Evolutionary conservation across 2,888 invertebrate genomes (phyloP).

Genomic region (Drosophila nr. perissopoda): DNA sequence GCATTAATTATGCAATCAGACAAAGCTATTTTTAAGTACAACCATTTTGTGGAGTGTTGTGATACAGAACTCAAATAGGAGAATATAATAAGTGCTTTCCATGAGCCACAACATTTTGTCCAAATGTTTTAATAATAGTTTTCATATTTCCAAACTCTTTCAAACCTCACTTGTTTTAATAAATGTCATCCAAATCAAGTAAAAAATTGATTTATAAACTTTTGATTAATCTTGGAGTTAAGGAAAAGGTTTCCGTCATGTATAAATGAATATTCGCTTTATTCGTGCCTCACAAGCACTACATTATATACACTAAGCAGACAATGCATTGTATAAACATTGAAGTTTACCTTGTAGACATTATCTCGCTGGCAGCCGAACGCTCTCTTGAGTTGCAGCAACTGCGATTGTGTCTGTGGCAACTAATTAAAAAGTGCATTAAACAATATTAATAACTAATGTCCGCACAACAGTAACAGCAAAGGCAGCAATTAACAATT

Average conservation of each 20-base stretch:
- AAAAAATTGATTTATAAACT: neutral
- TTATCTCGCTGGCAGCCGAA: neutral
- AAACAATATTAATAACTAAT: conserved; percentile 64
- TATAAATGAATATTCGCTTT: neutral
- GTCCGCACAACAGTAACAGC: conserved; percentile 38
- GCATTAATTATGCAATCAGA: conserved; percentile 1
- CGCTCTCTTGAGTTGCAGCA: neutral
- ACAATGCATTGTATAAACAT: neutral
- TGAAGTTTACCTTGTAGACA: neutral
- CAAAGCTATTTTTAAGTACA: neutral
- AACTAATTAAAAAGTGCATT: conserved; percentile 52
- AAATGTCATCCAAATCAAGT: no score
- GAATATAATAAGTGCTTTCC: neutral
- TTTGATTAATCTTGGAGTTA: neutral
- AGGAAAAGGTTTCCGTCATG: neutral
- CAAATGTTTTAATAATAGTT: neutral
- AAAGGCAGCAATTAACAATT: conserved; percentile 42
- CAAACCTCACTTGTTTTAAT: neutral
- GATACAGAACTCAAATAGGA: neutral
- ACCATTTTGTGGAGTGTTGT: neutral
- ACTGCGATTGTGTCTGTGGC: conserved; percentile 4
- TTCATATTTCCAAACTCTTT: neutral
- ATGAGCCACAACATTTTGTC: neutral
- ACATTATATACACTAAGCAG: neutral
- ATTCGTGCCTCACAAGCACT: neutral